phyloP scores from a whole-genome alignment of 2,113 vertebrate species.

The Romanogobio albipinnatus region DNA sequence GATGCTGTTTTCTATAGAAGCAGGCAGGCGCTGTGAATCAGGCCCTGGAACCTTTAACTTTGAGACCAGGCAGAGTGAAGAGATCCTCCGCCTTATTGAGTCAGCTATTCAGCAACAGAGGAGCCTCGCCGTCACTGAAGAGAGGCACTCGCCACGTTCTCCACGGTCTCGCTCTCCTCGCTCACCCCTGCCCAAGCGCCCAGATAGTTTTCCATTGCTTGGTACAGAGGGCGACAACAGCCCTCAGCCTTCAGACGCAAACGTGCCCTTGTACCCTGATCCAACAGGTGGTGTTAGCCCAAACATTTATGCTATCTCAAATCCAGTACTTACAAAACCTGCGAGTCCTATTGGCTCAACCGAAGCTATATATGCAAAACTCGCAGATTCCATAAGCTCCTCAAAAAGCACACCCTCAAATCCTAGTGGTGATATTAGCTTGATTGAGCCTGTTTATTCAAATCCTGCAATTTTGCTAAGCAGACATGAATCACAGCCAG shows the following conservation, averaged over 20 bases:
- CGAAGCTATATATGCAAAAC: slow-evolving; percentile 18
- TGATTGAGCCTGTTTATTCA: slow-evolving; percentile 50
- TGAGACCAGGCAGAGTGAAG: slow-evolving; percentile 86
- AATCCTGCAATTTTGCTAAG: slow-evolving; percentile 14
- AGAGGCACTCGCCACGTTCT: slow-evolving; percentile 50
- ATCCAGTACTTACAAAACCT: slow-evolving; percentile 6
- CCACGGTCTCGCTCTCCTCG: slow-evolving; percentile 64
- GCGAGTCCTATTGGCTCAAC: slow-evolving; percentile 5
- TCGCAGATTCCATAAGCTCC: slow-evolving; percentile 1
- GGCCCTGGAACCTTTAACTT: slow-evolving; percentile 92
- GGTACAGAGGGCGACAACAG: slow-evolving; percentile 53
- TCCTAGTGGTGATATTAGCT: background rate
- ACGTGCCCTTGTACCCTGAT: background rate
- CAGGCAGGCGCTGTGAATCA: slow-evolving; percentile 88
- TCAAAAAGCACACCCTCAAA: slow-evolving; percentile 1
- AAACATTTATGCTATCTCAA: background rate
- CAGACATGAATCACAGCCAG: slow-evolving; percentile 61
- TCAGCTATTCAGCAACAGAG: slow-evolving; percentile 82
- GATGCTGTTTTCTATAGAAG: slow-evolving; percentile 91
- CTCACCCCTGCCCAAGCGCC: slow-evolving; percentile 73
- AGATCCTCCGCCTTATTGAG: slow-evolving; percentile 88
- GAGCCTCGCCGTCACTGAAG: slow-evolving; percentile 66
- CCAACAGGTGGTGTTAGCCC: background rate
- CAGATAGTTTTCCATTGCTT: slow-evolving; percentile 16
- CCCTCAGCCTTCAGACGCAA: slow-evolving; percentile 1